Evolutionary conservation across 2,888 invertebrate genomes (phyloP).

Genomic region (Ormyrus thymus): DNA sequence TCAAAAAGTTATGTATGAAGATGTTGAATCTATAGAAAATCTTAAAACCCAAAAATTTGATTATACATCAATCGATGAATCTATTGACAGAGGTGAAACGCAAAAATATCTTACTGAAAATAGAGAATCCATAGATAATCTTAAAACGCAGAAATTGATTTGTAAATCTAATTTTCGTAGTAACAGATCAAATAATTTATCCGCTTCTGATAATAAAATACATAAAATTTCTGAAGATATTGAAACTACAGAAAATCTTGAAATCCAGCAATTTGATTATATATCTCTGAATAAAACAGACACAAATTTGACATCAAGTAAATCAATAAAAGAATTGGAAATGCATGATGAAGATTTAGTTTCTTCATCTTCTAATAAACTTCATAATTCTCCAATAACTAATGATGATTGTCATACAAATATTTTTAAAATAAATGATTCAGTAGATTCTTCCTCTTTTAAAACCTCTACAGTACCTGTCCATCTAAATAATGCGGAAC

Average conservation of each 20-base stretch:
- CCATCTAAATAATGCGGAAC: background rate
- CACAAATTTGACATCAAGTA: slow-evolving; percentile 40
- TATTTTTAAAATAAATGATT: background rate
- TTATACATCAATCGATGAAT: slow-evolving; percentile 2
- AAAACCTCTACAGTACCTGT: background rate
- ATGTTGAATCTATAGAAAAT: background rate
- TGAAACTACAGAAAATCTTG: slow-evolving; percentile 24
- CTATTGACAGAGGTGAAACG: slow-evolving; percentile 56
- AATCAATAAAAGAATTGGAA: slow-evolving; percentile 22
- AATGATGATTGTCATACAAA: slow-evolving; percentile 32
- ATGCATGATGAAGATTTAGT: background rate
- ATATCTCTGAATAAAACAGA: too few relatives aligned
- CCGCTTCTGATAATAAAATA: too few relatives aligned
- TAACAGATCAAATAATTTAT: slow-evolving; percentile 16
- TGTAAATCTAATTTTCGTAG: slow-evolving; percentile 12
- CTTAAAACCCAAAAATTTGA: background rate
- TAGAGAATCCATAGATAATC: slow-evolving; percentile 10
- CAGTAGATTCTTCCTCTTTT: background rate
- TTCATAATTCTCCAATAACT: slow-evolving; percentile 48
- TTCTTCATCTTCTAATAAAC: background rate
- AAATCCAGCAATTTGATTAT: too few relatives aligned
- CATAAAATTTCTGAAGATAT: slow-evolving; percentile 46
- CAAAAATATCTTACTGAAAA: slow-evolving; percentile 33
- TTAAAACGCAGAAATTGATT: slow-evolving; percentile 16
- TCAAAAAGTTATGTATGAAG: slow-evolving; percentile 38